Base-by-base conservation (phyloP, 2,113 vertebrate species). In the Colinus virginianus region DNA sequence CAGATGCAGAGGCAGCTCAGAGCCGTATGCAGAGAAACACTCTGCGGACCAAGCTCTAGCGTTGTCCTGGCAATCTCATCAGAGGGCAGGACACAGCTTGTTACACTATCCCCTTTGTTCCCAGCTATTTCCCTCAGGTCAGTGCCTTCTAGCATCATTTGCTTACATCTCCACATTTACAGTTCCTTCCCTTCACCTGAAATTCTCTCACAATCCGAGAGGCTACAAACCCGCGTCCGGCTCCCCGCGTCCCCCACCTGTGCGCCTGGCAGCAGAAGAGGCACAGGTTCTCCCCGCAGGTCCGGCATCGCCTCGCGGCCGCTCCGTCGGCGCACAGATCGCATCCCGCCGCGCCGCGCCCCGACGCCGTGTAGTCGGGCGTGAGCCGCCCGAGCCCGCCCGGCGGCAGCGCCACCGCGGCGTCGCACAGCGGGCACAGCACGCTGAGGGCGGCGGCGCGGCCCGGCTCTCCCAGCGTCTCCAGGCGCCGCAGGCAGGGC, bases 181-280 rank as follows among this genome's bases (percentile, higher is more conserved):
- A 11, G 23, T 79, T 71, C 26, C 36, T 53, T 17, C 25, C 85
- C 34, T 78, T 69, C 77, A 87, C 19, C 23, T 49, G 72, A 72
- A 36, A 45, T 21, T 53, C 19, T 81, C 75, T 51, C 51, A 8
- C 6, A 32, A 3, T 46, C 34, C 13, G 55, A 61, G 45, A 16
- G 71, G 49, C 49, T 53, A 15, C 13, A 48, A 48, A 22, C 46
- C 21, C 46, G 11, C 21, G 46, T 22, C 48, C 23, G 48, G 23
- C 48, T 49, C 48, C 48, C 48, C n/a, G 14, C 42, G 30, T 48
- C 92, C 59, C 94, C 96, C 95, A 99, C 99, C 99, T 99, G 98
- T 99, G 99, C 1, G 99, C 99, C 96, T 98, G 98, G 96, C 98
- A 98, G 98, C 99, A 99, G 97, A 99, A 99, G 88, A 96, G 98